Base-by-base conservation (phyloP, 2,797 vertebrate genomes). In the Brachyrhaphis roseni region DNA sequence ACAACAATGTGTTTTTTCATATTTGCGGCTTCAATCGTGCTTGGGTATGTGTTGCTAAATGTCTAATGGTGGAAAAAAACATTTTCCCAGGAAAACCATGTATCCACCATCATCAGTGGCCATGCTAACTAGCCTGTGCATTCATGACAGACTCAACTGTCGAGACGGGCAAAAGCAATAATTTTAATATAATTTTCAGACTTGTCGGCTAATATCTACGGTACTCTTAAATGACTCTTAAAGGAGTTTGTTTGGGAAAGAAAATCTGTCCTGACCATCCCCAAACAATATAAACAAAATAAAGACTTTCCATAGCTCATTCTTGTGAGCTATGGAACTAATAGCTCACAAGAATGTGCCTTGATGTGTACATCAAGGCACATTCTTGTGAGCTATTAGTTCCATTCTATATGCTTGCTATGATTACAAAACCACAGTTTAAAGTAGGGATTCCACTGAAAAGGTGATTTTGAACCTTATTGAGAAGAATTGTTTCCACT, bases 401-500 rank as follows among this genome's bases (percentile, higher is more conserved):
- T 62, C 15, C 28, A 62, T 62, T 62, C 2, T 34, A 34, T 18
- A 31, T 34, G 31, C 6, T 62, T 62, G n/a, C 16, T 34, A 31
- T 62, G n/a, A 62, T 18, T 62, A 34, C 31, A 43, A n/a, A 45
- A 45, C 11, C 11, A 45, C 68, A 45, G 13, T 28, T 45, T 46
- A 28, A 72, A 46, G 28, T 46, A 31, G 28, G 2, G 45, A 72
- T 31, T 28, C 28, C 46, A 28, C 18, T 16, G 28, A 16, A 74
- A 34, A 34, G 2, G 13, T 62, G 57, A 62, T 62, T 62, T 34
- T 62, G 57, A 59, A 59, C 16, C 13, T 59, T 59, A 31, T 5
- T 15, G 57, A 75, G 77, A 80, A 76, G 75, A 83, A 66, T 68
- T 31, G 70, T 71, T 66, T 78, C 77, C 34, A 82, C 75, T 82